Evolutionary conservation across 1,140 invertebrate genomes (phyloP), one percentile per base, ranked within the genome.

Genomic region (Drosophila eugracilis): DNA sequence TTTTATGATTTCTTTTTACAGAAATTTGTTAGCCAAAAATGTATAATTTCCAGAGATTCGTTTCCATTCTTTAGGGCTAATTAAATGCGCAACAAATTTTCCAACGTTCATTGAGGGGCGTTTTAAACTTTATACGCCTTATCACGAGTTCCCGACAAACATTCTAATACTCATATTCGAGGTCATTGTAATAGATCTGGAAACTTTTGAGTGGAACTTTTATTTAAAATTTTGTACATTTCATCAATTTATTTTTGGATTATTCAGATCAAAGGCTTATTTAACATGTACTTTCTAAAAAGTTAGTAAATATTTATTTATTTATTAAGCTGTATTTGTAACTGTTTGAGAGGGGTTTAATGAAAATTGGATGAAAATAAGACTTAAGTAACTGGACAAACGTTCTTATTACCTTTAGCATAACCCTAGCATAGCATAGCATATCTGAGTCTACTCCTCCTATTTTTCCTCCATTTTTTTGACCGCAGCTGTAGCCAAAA

Each of bases 81-180:
- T 47, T 2, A 42, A 60, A 30, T 59, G 54, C 78, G 78, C 73
- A 73, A 81, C 69, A 69, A 54, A 67, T 55, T 59, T 62, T 24
- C 55, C 24, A 28, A 47, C 17, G 34, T 28, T 59, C 9, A 47
- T 62, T 39, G 6, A 37, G 55, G 41, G 60, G 66, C 63, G 63
- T 70, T 69, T 39, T 14, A 22, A n/a, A 15, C 5, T 48, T 55
- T 10, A 45, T 54, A 15, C 21, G 24, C 3, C 49, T 32, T 55
- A 41, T 65, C 45, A 24, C 14, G 17, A 19, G 9, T 7, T 12
- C 28, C 9, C 15, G n/a, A 9, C 60, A 60, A 63, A 63, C 52
- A 19, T 62, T 57, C 21, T 44, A 26, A 12, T 19, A 21, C 22
- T 12, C 17, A 41, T 26, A 63, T 34, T 44, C n/a, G 9, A 12